Percentiles rank a stretch among this genome's conserved stretches.
Evolutionary conservation across 2,113 vertebrate species (phyloP).

Genomic region (Mastomys natalensis): DNA sequence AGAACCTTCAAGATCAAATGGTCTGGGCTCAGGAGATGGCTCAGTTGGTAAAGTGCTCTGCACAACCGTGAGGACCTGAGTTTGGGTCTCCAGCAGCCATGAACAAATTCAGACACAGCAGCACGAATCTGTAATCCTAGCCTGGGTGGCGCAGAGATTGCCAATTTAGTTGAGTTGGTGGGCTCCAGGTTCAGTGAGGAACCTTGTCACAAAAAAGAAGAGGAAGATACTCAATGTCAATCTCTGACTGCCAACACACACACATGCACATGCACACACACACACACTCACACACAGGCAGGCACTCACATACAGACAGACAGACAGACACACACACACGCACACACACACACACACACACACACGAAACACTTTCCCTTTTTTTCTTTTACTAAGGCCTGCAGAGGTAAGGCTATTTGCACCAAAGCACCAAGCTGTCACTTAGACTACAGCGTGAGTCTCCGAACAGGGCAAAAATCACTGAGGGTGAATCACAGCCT

Average conservation of each 20-base stretch:
- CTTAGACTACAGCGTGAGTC: not conserved
- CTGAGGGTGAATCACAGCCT: not conserved
- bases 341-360: no score
- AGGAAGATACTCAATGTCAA: not conserved
- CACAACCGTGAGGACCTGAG: no score
- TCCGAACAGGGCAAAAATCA: not conserved
- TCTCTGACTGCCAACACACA: not conserved
- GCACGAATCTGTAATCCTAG: not conserved
- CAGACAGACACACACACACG: not conserved
- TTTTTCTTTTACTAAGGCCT: not conserved
- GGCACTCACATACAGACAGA: fast-evolving
- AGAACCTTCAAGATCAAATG: not conserved
- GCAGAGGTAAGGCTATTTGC: not conserved
- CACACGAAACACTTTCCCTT: fast-evolving
- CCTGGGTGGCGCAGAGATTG: not conserved
- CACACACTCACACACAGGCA: fast-evolving
- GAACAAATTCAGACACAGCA: not conserved
- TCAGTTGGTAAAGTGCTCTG: not conserved
- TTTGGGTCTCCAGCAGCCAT: not conserved
- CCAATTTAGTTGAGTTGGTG: not conserved
- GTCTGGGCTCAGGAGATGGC: not conserved
- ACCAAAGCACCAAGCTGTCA: not conserved
- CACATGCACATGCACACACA: not conserved
- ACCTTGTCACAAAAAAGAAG: not conserved
- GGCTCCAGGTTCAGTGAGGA: not conserved